Evolutionary conservation across 2,888 invertebrate species (phyloP).

Genomic region (Drosophila demipolita): DNA sequence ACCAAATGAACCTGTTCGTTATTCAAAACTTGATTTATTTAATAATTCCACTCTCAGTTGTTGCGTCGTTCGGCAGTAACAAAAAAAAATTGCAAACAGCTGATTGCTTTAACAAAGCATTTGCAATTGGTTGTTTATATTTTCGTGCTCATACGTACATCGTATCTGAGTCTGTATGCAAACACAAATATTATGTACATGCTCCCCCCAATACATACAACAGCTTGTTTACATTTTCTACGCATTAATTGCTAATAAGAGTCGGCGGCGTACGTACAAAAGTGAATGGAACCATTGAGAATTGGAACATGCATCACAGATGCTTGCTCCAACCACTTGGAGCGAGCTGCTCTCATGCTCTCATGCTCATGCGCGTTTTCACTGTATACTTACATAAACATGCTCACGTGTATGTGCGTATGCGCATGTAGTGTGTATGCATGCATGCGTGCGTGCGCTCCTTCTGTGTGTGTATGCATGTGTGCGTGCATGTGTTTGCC

Average conservation of each 20-base stretch:
- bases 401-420: conserved; percentile 1
- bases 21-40: conserved; percentile 46
- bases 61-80: conserved; percentile 14
- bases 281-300: conserved; percentile 57
- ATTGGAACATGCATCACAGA: conserved; percentile 47
- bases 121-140: conserved; percentile 39
- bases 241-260: conserved; percentile 48
- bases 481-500: conserved; percentile 13
- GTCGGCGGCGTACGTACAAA: conserved; percentile 26
- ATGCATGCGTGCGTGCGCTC: conserved; percentile 2
- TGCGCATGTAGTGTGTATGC: background rate
- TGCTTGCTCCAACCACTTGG: conserved; percentile 44
- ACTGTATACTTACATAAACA: conserved; percentile 18
- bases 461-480: background rate
- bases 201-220: conserved; percentile 30
- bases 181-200: conserved; percentile 25
- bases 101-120: conserved; percentile 33
- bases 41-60: conserved; percentile 26
- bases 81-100: conserved; percentile 39
- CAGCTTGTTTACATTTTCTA: conserved; percentile 53
- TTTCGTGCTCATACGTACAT: conserved; percentile 3
- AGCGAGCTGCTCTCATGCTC: conserved; percentile 16
- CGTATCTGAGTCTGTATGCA: conserved; percentile 22
- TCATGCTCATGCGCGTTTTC: conserved; percentile 45
- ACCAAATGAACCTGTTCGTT: conserved; percentile 52